Base-by-base conservation (phyloP, 2,888 invertebrate species). In the Heliconius sara region DNA sequence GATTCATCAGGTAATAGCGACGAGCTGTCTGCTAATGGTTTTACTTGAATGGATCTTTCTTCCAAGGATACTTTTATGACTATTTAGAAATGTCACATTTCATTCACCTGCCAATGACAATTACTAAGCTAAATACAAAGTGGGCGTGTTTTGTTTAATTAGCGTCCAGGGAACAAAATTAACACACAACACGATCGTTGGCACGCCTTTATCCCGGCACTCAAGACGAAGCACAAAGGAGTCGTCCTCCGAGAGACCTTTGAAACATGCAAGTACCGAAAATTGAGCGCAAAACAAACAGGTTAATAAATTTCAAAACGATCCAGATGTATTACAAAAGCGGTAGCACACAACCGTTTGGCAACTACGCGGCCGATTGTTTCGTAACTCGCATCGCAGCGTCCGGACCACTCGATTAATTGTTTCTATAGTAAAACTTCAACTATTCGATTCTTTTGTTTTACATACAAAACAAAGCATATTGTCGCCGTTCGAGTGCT, bases 271-370 rank as follows among this genome's bases (percentile, higher is more conserved):
- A 86, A 89, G 88, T 88, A 88, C 88, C 87, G 86, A 89, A 90
- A 90, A 90, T 91, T 89, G 88, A 90, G 88, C 88, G 88, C 89
- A 90, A 91, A 91, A 93, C 89, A 93, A 94, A 93, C 92, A 92
- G 93, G 93, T 94, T 94, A 94, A 95, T 94, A 93, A 90, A 91
- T 95, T 95, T 94, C 94, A 94, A 95, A 95, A 94, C 94, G 93
- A 93, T 95, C 93, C 94, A 95, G 94, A 95, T 94, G 93, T 93
- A 92, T 94, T 94, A 94, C 94, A 92, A 93, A 94, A 94, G 94
- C 92, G 91, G 93, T 91, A 93, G 91, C 92, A 91, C 88, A 92
- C 91, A 90, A 92, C 89, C 91, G 92, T 95, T 94, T 93, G 91
- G 92, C 90, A 94, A 95, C 90, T 88, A 87, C 88, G 89, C 89